Evolutionary conservation across 2,797 vertebrate genomes (phyloP).

Genomic region (Malurus leucopterus): DNA sequence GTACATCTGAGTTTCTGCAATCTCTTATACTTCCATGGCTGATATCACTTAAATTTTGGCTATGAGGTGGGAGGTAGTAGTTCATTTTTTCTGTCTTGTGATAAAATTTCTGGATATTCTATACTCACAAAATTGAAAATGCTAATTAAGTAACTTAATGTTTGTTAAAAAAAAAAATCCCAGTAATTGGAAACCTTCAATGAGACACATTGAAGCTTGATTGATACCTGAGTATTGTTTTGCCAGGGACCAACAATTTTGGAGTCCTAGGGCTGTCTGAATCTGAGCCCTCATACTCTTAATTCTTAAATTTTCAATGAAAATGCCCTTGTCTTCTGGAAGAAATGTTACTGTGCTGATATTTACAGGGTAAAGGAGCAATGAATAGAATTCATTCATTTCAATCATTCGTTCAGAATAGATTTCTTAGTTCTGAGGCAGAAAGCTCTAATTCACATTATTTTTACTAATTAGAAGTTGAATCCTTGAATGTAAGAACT

Average conservation of each 20-base stretch:
- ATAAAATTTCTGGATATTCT: background rate
- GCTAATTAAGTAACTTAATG: background rate
- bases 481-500: background rate
- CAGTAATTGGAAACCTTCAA: background rate
- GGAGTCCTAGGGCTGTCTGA: background rate
- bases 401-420: background rate
- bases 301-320: background rate
- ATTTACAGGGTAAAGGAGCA: background rate
- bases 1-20: background rate
- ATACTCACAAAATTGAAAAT: background rate
- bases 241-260: background rate
- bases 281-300: background rate
- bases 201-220: background rate
- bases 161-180: background rate
- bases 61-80: background rate
- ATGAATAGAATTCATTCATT: no score
- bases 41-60: background rate
- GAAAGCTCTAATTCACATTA: background rate
- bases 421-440: background rate
- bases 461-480: background rate
- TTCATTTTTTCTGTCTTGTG: background rate
- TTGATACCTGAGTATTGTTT: background rate
- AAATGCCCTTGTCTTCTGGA: background rate
- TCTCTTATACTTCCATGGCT: background rate
- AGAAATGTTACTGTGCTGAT: background rate